Conservation (phyloP, 1,140 invertebrate genomes). For the Harpegnathos saltator region DNA sequence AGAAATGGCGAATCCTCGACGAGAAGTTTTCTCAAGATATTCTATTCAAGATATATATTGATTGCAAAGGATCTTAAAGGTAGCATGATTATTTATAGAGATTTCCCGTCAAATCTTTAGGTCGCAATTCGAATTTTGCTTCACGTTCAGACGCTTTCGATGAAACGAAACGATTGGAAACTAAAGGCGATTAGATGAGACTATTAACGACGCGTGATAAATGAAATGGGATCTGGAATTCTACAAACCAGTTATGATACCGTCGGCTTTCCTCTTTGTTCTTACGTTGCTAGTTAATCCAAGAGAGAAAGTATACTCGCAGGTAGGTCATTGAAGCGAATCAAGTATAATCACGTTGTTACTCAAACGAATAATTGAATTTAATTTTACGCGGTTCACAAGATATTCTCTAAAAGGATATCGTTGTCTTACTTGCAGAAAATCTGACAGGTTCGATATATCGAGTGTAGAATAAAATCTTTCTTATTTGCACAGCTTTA, state of each 20-base stretch:
- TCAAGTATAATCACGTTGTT: slow-evolving; percentile 29
- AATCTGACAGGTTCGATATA: no score
- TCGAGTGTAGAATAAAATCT: no score
- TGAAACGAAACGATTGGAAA: slow-evolving; percentile 12
- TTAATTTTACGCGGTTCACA: slow-evolving; percentile 26
- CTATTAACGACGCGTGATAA: slow-evolving; percentile 4
- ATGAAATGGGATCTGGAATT: slow-evolving; percentile 28
- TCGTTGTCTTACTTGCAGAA: not conserved
- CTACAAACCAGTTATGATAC: slow-evolving; percentile 38
- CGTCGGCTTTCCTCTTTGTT: slow-evolving; percentile 28
- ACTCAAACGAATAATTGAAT: slow-evolving; percentile 35
- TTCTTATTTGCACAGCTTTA: no score
- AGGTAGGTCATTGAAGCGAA: slow-evolving; percentile 44
- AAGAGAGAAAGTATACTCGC: slow-evolving; percentile 42
- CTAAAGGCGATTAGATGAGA: slow-evolving; percentile 29
- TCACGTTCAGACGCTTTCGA: slow-evolving; percentile 4
- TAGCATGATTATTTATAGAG: not conserved
- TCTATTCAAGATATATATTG: not conserved
- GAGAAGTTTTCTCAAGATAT: slow-evolving; percentile 73
- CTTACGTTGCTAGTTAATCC: slow-evolving; percentile 21
- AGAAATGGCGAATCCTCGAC: slow-evolving; percentile 67
- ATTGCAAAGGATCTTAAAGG: not conserved
- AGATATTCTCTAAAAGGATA: not conserved
- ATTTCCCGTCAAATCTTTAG: not conserved
- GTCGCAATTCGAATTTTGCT: slow-evolving; percentile 2